Conservation (phyloP, 2,888 invertebrate species). For the Chorisops tibialis region DNA sequence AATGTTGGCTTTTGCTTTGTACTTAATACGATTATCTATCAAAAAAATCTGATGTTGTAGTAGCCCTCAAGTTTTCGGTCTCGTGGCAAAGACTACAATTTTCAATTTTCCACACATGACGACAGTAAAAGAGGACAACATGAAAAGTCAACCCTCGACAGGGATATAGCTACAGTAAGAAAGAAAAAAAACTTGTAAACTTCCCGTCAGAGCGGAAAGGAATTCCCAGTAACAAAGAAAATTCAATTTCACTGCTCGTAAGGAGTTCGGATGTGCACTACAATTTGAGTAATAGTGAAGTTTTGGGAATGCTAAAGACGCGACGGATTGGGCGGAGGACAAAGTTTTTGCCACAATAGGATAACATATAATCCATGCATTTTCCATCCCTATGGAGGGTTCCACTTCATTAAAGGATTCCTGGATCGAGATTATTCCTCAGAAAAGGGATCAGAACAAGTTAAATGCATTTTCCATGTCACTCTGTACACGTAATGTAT, state of each 20-base stretch:
- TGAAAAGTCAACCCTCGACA: not conserved
- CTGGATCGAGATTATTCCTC: not conserved
- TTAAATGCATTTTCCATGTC: conserved; percentile 14
- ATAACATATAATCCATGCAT: no score
- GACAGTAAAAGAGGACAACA: not conserved
- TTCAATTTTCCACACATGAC: conserved; percentile 7
- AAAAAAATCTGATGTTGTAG: not conserved
- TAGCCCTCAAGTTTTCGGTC: conserved; percentile 13
- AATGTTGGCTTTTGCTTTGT: no score
- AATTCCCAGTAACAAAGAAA: conserved; percentile 14
- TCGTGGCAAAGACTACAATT: conserved; percentile 6
- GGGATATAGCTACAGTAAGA: no score
- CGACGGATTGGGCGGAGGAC: no score
- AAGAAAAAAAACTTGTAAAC: not conserved
- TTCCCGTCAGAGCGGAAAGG: not conserved
- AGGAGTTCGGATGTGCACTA: not conserved
- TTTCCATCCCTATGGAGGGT: no score
- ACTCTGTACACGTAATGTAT: no score
- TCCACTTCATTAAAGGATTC: no score
- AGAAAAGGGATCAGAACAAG: conserved; percentile 1
- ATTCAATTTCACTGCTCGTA: conserved; percentile 12
- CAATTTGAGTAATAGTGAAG: no score
- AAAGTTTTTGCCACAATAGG: no score
- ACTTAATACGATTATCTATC: no score
- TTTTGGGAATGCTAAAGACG: no score